phyloP scores from a whole-genome alignment of 2,797 vertebrate genomes.

The Rhinichthys osculus region DNA sequence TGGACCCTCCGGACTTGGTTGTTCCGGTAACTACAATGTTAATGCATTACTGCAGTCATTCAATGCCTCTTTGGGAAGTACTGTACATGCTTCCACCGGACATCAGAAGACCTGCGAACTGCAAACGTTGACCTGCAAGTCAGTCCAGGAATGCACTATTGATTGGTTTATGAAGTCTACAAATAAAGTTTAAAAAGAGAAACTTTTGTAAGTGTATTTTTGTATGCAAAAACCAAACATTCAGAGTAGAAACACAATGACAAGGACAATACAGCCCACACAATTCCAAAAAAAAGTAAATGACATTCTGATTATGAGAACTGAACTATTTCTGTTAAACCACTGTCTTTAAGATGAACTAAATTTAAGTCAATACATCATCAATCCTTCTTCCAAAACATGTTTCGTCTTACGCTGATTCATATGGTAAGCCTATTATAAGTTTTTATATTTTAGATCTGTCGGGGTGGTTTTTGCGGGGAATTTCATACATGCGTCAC shows the following conservation, averaged over 20 bases:
- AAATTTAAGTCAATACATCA: too few species aligned
- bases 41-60: constrained; percentile 60
- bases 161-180: constrained; percentile 77
- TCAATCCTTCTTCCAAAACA: too few species aligned
- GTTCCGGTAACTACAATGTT: constrained; percentile 59
- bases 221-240: constrained; percentile 19
- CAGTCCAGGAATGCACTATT: constrained; percentile 81
- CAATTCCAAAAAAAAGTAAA: background rate
- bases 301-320: background rate
- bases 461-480: too few species aligned
- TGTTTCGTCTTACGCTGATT: too few species aligned
- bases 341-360: background rate
- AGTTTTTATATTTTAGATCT: too few species aligned
- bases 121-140: constrained; percentile 76
- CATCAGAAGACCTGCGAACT: constrained; percentile 67
- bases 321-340: background rate
- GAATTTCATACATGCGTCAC: too few species aligned
- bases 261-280: background rate
- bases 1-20: constrained; percentile 56
- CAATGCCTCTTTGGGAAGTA: constrained; percentile 59
- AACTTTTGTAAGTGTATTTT: constrained; percentile 16
- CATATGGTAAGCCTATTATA: too few species aligned
- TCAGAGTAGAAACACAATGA: background rate
- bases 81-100: constrained; percentile 55
- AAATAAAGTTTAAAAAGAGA: constrained; percentile 80